Percentiles rank a stretch among this genome's conserved stretches.
phyloP scores from a whole-genome alignment of 2,797 vertebrate species.

The Astyanax mexicanus region DNA sequence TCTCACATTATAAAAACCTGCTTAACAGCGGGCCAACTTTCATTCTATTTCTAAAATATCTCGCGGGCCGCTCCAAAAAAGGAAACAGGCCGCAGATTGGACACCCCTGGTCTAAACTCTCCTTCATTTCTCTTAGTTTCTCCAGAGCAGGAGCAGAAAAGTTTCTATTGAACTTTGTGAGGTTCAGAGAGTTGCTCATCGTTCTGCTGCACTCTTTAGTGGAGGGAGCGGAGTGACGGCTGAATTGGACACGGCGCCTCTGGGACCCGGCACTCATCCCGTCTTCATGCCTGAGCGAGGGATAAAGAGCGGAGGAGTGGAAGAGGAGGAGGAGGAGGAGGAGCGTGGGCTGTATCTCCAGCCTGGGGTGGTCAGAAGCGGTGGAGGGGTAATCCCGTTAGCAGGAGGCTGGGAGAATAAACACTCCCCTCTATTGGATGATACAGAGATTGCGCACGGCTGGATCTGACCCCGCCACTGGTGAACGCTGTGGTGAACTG shows the following conservation, averaged over 20 bases:
- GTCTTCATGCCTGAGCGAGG: slow-evolving; percentile 42
- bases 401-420: slow-evolving; percentile 70
- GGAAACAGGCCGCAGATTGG: no score
- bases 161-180: background rate
- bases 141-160: slow-evolving; percentile 14
- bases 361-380: slow-evolving; percentile 55
- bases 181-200: no score
- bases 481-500: slow-evolving; percentile 25
- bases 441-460: slow-evolving; percentile 63
- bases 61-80: no score
- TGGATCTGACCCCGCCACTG: slow-evolving; percentile 40
- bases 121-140: slow-evolving; percentile 1
- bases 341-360: slow-evolving; percentile 53
- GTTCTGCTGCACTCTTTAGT: slow-evolving; percentile 7
- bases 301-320: slow-evolving; percentile 39
- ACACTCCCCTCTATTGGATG: slow-evolving; percentile 82
- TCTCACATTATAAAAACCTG: no score
- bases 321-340: slow-evolving; percentile 48
- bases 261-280: slow-evolving; percentile 40
- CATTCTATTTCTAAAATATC: no score
- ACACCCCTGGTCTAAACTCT: background rate
- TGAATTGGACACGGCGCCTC: slow-evolving; percentile 48
- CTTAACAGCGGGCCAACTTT: no score
- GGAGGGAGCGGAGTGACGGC: slow-evolving; percentile 48
- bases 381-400: slow-evolving; percentile 53